These are phyloP conservation scores for Sebastes trivittatus DNA, from an alignment of 2,797 vertebrate species.

Conservation along the genomic window DNA sequence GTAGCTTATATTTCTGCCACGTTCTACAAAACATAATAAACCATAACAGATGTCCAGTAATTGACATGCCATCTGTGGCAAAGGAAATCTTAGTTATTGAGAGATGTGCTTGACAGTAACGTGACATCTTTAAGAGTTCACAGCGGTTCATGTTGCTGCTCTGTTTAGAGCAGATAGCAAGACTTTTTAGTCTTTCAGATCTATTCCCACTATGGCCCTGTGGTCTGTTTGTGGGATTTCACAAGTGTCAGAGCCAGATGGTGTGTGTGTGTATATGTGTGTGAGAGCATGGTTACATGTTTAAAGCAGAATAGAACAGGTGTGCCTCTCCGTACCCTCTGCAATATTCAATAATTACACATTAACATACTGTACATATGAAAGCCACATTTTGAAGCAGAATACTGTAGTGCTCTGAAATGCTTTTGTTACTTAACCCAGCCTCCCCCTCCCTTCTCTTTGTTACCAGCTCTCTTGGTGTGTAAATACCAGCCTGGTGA, in stretches of 20 bases:
- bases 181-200: slow-evolving; percentile 30
- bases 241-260: slow-evolving; percentile 56
- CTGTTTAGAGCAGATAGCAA: slow-evolving; percentile 6
- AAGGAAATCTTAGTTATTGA: slow-evolving; percentile 6
- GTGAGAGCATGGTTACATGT: slow-evolving; percentile 4
- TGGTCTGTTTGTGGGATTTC: slow-evolving; percentile 44
- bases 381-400: slow-evolving; percentile 26
- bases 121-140: slow-evolving; percentile 21
- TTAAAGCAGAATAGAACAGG: slow-evolving; percentile 41
- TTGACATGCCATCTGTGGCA: slow-evolving; percentile 27
- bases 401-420: slow-evolving; percentile 15
- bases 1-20: not conserved
- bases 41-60: slow-evolving; percentile 18
- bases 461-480: slow-evolving; percentile 59
- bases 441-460: not conserved
- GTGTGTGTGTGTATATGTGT: slow-evolving; percentile 4
- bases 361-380: slow-evolving; percentile 33
- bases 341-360: slow-evolving; percentile 38
- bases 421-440: slow-evolving; percentile 15
- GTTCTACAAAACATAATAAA: slow-evolving; percentile 27
- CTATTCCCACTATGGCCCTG: slow-evolving; percentile 30
- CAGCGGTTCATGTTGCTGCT: not conserved
- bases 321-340: slow-evolving; percentile 26
- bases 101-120: not conserved
- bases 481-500: slow-evolving; percentile 75